Evolutionary conservation across 2,888 invertebrate species (phyloP), one percentile per base, ranked within the genome.

Genomic region (Temnothorax unifasciatus): DNA sequence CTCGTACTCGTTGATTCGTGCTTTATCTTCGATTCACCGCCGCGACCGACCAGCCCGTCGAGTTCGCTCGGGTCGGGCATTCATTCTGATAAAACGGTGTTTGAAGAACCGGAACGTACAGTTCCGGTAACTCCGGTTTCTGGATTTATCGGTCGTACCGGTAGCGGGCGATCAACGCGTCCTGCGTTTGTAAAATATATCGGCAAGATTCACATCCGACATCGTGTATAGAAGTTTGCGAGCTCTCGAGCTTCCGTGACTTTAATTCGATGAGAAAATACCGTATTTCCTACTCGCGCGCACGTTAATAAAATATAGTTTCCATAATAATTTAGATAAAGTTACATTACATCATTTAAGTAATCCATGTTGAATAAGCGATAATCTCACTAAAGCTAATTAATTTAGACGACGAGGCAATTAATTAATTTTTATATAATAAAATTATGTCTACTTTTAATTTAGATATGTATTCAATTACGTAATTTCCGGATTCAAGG

Each of bases 61-160:
- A 79, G 71, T 85, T 87, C 85, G 57, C 79, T 76, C 68, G 71
- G 76, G 57, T 74, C 64, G 77, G 76, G 41, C 66, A 69, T 84
- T 71, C 73, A 25, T 29, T 66, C 34, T 66, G 87, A 87, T 83
- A 88, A 87, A 88, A 85, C 68, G 73, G 47, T 82, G 82, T 88
- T 88, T 76, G 81, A 83, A 34, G 50, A 85, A 63, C n/a, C 75
- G 73, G 41, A 57, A 44, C 57, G 38, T 25, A 18, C 5, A 18
- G 41, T 50, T 64, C 63, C 50, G 71, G 64, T 64, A 75, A 34
- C 64, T 57, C 21, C 34, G 50, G 38, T 76, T 52, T 76, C 38
- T 47, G 25, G 9, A 73, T 73, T 73, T 59, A 59, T 64, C 73
- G 57, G 29, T 34, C 21, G n/a, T 15, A 41, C 21, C 34, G 57